phyloP scores from a whole-genome alignment of 2,888 invertebrate species.

The Cerceris ruficornis region DNA sequence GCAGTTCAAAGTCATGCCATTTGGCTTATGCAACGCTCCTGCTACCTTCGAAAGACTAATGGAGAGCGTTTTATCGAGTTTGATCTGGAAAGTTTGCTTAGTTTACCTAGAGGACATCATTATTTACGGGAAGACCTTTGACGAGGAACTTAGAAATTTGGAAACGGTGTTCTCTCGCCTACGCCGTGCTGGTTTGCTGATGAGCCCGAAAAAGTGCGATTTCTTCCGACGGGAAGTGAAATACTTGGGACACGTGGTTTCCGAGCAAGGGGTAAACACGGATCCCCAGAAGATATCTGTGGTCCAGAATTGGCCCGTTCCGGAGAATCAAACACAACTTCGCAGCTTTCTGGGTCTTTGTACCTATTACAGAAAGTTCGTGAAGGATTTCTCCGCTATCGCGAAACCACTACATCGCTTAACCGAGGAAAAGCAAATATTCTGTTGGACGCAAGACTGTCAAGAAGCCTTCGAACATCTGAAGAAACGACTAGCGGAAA shows the following conservation, averaged over 20 bases:
- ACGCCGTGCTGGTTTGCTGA: background rate
- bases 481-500: background rate
- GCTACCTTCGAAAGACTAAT: background rate
- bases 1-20: slow-evolving; percentile 55
- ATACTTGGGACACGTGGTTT: slow-evolving; percentile 6
- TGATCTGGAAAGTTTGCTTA: slow-evolving; percentile 1
- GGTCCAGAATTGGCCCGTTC: slow-evolving; percentile 20
- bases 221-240: slow-evolving; percentile 4
- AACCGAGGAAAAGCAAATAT: slow-evolving; percentile 24
- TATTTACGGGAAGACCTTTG: background rate
- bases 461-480: background rate
- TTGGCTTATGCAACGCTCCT: slow-evolving; percentile 62
- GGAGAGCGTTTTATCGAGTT: background rate
- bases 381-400: slow-evolving; percentile 21
- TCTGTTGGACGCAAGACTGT: slow-evolving; percentile 28
- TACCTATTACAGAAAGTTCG: slow-evolving; percentile 40
- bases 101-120: slow-evolving; percentile 8
- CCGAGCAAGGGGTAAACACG: background rate
- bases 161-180: background rate
- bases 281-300: slow-evolving; percentile 1
- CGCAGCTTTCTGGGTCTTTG: slow-evolving; percentile 29
- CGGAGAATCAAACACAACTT: slow-evolving; percentile 7
- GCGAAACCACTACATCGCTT: slow-evolving; percentile 24
- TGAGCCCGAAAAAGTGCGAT: slow-evolving; percentile 6
- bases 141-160: background rate